Conservation (phyloP, 1,140 invertebrate species). For the Lethrus apterus region DNA sequence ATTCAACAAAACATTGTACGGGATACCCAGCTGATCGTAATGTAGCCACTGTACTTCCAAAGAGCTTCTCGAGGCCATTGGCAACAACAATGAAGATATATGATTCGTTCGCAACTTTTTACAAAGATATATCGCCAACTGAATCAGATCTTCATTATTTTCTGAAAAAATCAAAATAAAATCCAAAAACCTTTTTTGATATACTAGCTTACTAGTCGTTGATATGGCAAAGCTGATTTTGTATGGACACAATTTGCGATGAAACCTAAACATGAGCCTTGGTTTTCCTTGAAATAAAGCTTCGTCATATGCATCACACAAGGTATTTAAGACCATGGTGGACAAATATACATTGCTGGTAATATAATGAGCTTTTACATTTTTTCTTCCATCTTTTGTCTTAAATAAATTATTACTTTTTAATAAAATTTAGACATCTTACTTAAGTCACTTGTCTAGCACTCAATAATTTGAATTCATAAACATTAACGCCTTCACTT, state of each 20-base stretch:
- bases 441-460: too few species aligned
- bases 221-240: conserved; percentile 56
- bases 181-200: not conserved
- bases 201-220: conserved; percentile 35
- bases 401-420: too few species aligned
- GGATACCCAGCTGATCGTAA: conserved; percentile 50
- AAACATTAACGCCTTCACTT: too few species aligned
- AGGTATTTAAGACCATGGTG: conserved; percentile 49
- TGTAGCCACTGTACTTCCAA: conserved; percentile 30
- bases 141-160: conserved; percentile 39
- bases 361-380: conserved; percentile 35
- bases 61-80: conserved; percentile 22
- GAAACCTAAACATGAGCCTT: conserved; percentile 49
- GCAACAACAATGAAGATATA: conserved; percentile 41
- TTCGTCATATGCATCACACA: conserved; percentile 54
- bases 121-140: conserved; percentile 47
- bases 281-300: conserved; percentile 29
- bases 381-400: conserved; percentile 42
- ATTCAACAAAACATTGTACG: conserved; percentile 60
- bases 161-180: conserved; percentile 13
- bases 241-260: conserved; percentile 65
- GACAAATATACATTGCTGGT: conserved; percentile 51
- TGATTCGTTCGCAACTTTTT: conserved; percentile 44
- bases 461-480: too few species aligned
- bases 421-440: too few species aligned